A percentile compares a stretch with the other conserved stretches of the same genome.
Conservation (phyloP, 2,797 vertebrate species). For the Apodemus agrarius region DNA sequence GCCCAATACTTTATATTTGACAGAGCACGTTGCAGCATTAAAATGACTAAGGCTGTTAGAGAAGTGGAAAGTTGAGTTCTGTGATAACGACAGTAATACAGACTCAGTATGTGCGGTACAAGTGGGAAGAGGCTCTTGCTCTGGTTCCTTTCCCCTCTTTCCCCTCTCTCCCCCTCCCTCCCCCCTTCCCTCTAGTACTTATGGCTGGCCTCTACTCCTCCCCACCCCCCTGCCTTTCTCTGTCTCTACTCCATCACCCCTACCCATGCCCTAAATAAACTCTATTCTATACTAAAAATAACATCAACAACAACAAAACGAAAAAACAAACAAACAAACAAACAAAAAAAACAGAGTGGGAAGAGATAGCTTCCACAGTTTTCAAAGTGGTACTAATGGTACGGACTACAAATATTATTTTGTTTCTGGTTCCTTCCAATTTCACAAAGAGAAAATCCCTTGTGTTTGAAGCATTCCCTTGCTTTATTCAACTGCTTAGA, state of each 20-base stretch:
- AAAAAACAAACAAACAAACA: no score
- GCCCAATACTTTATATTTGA: neutral
- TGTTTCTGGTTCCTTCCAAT: conserved; percentile 3
- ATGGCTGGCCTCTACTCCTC: no score
- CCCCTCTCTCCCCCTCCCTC: no score
- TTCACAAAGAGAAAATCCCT: conserved; percentile 22
- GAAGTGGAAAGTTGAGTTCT: neutral
- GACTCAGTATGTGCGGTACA: neutral
- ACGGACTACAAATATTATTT: neutral
- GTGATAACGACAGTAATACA: neutral
- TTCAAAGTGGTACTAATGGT: neutral
- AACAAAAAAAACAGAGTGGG: neutral
- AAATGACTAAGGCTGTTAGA: conserved; percentile 23
- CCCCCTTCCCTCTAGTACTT: no score
- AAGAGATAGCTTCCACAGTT: neutral
- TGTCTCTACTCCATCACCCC: no score
- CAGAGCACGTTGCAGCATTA: neutral
- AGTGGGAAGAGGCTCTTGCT: no score
- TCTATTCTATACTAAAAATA: no score
- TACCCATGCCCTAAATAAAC: no score
- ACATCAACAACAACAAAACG: no score
- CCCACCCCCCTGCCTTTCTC: no score
- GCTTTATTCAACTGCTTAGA: conserved; percentile 57
- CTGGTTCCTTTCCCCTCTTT: no score
- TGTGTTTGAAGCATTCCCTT: conserved; percentile 13